Evolutionary conservation across 2,888 invertebrate genomes (phyloP).

Genomic region (Brachyopa scutellaris): DNA sequence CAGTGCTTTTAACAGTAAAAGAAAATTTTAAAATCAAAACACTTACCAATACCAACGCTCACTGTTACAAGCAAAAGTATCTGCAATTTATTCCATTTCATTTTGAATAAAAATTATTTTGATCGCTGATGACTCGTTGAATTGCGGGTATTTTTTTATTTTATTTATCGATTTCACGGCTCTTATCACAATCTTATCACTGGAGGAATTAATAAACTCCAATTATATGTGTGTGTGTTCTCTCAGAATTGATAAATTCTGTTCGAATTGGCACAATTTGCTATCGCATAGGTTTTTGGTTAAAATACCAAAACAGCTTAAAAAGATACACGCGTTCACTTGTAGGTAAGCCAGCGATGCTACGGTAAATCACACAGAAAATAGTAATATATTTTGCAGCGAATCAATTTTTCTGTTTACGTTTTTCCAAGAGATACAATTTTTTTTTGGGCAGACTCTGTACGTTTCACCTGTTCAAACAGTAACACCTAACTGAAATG

Average conservation of each 20-base stretch:
- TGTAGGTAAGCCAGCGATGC: not conserved
- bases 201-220: constrained; percentile 32
- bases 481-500: constrained; percentile 53
- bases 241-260: constrained; percentile 17
- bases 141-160: constrained; percentile 6
- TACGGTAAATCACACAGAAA: not conserved
- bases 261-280: not conserved
- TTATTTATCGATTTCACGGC: constrained; percentile 40
- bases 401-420: not conserved
- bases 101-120: constrained; percentile 34
- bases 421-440: constrained; percentile 10
- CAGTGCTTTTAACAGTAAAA: not conserved
- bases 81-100: constrained; percentile 46
- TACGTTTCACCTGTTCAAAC: constrained; percentile 46
- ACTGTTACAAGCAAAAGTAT: constrained; percentile 49
- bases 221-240: not conserved
- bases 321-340: constrained; percentile 2
- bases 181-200: constrained; percentile 62
- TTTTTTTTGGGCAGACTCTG: not conserved
- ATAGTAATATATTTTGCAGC: not conserved
- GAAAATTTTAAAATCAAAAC: not conserved
- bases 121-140: not conserved
- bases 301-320: no score
- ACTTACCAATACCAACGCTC: constrained; percentile 56
- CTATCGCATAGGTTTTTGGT: no score